Percentiles rank a stretch among this genome's conserved stretches.
Evolutionary conservation across 2,113 vertebrate genomes (phyloP).

Genomic region (Amazona guildingii): DNA sequence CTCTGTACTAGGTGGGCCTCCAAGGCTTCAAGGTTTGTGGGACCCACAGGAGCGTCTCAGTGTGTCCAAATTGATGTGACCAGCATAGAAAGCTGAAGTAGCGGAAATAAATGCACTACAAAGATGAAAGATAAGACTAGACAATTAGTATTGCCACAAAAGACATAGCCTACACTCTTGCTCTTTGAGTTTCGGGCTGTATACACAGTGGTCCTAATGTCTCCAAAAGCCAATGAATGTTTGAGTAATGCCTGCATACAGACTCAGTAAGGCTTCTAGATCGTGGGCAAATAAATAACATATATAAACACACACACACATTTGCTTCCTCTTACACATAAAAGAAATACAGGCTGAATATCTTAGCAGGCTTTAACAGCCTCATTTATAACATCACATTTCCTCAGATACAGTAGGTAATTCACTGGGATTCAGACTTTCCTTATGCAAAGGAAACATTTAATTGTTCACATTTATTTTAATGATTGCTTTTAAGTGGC

Average conservation of each 20-base stretch:
- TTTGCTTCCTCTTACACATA: neutral
- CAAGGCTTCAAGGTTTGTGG: neutral
- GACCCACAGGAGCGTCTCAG: neutral
- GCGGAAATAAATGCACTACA: neutral
- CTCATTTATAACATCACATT: neutral
- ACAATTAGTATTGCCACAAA: neutral
- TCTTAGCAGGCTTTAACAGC: neutral
- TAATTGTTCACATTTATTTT: conserved; percentile 15
- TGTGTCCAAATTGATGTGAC: neutral
- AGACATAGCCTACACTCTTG: neutral
- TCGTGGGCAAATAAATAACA: neutral
- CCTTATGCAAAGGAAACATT: neutral
- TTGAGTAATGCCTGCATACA: neutral
- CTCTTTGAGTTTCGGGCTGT: neutral
- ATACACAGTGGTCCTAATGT: neutral
- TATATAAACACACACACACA: neutral
- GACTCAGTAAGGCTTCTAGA: neutral
- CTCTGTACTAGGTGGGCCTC: neutral
- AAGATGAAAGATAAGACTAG: neutral
- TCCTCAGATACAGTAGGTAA: neutral
- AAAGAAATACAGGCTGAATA: neutral
- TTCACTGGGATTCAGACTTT: neutral
- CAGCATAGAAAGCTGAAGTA: neutral
- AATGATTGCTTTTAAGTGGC: neutral
- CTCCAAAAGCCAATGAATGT: neutral